phyloP scores from a whole-genome alignment of 2,113 vertebrate species.

The Formicarius rufipectus region DNA sequence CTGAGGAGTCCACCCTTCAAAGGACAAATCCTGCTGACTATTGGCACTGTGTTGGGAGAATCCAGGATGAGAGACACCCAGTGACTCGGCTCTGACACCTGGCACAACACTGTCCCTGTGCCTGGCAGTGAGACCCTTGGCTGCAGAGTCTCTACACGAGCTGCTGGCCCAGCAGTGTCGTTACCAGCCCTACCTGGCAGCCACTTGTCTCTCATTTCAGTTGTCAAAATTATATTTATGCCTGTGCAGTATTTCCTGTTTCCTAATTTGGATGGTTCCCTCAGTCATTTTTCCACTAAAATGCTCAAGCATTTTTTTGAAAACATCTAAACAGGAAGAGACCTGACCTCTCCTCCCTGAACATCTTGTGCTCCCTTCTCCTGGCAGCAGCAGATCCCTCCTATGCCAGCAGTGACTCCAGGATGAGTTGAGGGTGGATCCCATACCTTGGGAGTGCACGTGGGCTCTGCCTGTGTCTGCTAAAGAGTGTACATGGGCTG shows the following conservation, averaged over 20 bases:
- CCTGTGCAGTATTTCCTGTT: not conserved
- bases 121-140: not conserved
- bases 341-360: conserved; percentile 39
- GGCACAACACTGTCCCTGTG: not conserved
- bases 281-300: conserved; percentile 40
- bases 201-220: not conserved
- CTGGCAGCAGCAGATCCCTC: not conserved
- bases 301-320: not conserved
- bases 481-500: not conserved
- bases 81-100: not conserved
- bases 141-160: not conserved
- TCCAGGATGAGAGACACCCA: not conserved
- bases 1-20: not conserved
- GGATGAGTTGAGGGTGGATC: not conserved
- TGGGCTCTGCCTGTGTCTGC: not conserved
- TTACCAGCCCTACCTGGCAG: not conserved
- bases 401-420: not conserved
- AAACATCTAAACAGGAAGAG: conserved; percentile 63
- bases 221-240: not conserved
- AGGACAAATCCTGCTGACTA: not conserved
- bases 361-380: conserved; percentile 41
- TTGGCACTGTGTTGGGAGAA: not conserved
- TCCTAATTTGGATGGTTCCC: not conserved
- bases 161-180: not conserved
- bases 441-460: not conserved